Base-by-base conservation (phyloP, 23 tunicate species). In the Oikopleura dioica region DNA sequence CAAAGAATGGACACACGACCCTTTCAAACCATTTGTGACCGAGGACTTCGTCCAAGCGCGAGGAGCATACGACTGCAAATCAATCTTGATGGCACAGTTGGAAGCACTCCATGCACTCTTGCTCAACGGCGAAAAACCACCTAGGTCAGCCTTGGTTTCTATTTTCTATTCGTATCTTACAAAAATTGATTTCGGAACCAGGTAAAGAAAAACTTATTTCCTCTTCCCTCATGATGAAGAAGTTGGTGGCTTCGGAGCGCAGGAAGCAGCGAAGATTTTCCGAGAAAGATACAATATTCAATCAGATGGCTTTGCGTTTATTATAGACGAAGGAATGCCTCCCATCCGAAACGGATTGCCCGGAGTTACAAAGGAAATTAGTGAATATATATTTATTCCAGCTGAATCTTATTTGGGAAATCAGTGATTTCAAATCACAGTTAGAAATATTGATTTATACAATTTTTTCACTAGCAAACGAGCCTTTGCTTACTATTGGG, bases 141-240 rank as follows among this genome's bases (percentile, higher is more conserved):
- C n/a, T n/a, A n/a, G n/a, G n/a, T n/a, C n/a, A n/a, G n/a, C n/a
- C n/a, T n/a, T n/a, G n/a, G n/a, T n/a, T n/a, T n/a, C n/a, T n/a
- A n/a, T n/a, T n/a, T n/a, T n/a, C n/a, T n/a, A n/a, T n/a, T n/a
- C n/a, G n/a, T n/a, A n/a, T n/a, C 2, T 28, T 2, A 24, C 30
- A 63, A 28, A 63, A 63, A 63, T 16, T 4, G 33, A 23, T 2
- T 63, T 63, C 72, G 33, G n/a, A n/a, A n/a, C n/a, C n/a, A n/a
- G n/a, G n/a, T n/a, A 63, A 28, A 24, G 72, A 24, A 31, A 63
- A 12, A 63, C 26, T 63, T 63, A 12, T 28, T 63, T 23, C 30
- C 29, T 63, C 26, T 63, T 63, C 26, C 72, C 72, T 28, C 72
- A 63, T 28, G 72, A 63, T 63, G 72, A 63, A 28, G 72, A 63